phyloP scores from a whole-genome alignment of 2,113 vertebrate genomes.

The Stomatorhinus ivindoensis region DNA sequence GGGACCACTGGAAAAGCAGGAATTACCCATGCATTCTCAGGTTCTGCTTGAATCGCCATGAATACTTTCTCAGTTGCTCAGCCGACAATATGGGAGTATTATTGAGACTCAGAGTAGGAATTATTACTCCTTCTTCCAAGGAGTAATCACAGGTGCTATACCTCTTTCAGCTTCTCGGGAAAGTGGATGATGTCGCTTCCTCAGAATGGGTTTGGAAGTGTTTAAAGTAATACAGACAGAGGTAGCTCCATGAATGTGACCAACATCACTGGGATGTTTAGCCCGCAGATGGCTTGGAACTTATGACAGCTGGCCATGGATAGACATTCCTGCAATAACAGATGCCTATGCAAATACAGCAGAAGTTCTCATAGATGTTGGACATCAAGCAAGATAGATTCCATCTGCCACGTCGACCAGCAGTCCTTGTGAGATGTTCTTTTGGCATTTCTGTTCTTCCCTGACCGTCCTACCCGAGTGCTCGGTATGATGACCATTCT shows the following conservation, averaged over 20 bases:
- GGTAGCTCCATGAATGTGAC: not conserved
- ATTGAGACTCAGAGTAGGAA: not conserved
- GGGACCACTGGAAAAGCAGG: not conserved
- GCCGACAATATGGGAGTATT: not conserved
- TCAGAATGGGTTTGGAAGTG: not conserved
- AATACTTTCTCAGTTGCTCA: not conserved
- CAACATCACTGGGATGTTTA: not conserved
- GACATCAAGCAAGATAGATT: not conserved
- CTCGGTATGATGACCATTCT: not conserved
- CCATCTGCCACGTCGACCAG: not conserved
- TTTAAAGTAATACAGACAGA: not conserved
- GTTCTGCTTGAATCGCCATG: not conserved
- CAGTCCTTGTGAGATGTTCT: not conserved
- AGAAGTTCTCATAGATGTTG: not conserved
- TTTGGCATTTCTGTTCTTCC: not conserved
- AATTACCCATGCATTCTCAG: not conserved
- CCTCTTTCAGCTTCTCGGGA: not conserved
- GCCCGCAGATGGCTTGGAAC: not conserved
- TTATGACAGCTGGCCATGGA: not conserved
- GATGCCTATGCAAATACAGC: not conserved
- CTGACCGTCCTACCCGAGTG: not conserved
- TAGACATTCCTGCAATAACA: not conserved
- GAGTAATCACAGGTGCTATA: not conserved
- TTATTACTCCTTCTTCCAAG: not conserved
- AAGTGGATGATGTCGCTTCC: not conserved